These are phyloP conservation scores for Dryocosmus kuriphilus DNA, from an alignment of 2,888 invertebrate genomes.

Conservation along the genomic window DNA sequence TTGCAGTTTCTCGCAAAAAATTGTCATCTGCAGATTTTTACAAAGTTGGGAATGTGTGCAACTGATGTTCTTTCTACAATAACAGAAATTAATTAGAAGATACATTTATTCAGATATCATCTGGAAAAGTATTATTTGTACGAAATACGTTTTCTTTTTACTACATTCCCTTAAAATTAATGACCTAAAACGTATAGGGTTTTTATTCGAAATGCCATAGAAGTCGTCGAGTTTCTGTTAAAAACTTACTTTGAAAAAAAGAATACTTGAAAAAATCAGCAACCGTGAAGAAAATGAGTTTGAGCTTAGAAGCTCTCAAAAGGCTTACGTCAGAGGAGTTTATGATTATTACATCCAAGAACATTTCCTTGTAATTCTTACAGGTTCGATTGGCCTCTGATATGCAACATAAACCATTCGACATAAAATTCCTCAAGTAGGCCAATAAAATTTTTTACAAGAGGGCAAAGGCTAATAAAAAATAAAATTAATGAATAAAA, in stretches of 20 bases:
- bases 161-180: not conserved
- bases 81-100: too few species aligned
- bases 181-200: not conserved
- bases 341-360: not conserved
- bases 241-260: not conserved
- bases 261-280: not conserved
- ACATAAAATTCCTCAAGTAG: not conserved
- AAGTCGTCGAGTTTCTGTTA: not conserved
- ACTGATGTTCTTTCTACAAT: too few species aligned
- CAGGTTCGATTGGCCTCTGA: not conserved
- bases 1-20: too few species aligned
- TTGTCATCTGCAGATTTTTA: too few species aligned
- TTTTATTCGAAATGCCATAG: not conserved
- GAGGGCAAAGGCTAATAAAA: too few species aligned
- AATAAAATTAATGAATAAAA: too few species aligned
- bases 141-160: not conserved
- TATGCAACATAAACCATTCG: not conserved
- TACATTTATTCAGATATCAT: not conserved
- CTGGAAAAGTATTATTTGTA: not conserved
- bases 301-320: not conserved
- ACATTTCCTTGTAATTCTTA: not conserved
- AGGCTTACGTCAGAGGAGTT: not conserved
- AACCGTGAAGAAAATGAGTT: not conserved
- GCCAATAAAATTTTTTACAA: not conserved
- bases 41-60: too few species aligned